Evolutionary conservation across 2,113 vertebrate genomes (phyloP).

Genomic region (Cinclus mexicanus): DNA sequence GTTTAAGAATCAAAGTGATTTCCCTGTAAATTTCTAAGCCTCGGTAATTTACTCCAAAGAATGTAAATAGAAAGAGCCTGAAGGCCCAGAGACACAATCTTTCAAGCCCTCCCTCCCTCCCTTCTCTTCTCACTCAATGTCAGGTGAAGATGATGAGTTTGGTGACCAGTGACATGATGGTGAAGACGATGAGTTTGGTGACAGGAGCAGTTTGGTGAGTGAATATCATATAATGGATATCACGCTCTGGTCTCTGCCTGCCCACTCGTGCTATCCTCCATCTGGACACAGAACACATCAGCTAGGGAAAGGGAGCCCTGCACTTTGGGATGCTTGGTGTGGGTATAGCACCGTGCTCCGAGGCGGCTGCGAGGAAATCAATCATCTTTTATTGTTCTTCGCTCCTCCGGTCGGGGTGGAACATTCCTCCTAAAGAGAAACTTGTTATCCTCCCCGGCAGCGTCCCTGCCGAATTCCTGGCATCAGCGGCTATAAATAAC

Average conservation of each 20-base stretch:
- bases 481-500: constrained; percentile 43
- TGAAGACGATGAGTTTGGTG: not conserved
- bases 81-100: not conserved
- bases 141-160: not conserved
- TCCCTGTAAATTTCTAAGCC: constrained; percentile 47
- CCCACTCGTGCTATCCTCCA: fast-evolving
- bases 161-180: not conserved
- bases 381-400: constrained; percentile 54
- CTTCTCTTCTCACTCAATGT: not conserved
- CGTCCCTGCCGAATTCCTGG: constrained; percentile 33
- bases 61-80: constrained; percentile 53
- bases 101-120: not conserved
- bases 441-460: constrained; percentile 45
- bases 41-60: constrained; percentile 46
- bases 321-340: not conserved
- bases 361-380: not conserved
- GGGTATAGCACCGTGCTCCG: not conserved
- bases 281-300: not conserved
- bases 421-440: constrained; percentile 68
- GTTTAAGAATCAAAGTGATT: constrained; percentile 62
- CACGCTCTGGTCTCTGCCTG: fast-evolving
- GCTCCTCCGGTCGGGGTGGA: constrained; percentile 8
- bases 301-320: not conserved
- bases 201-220: fast-evolving
- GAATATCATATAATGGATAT: fast-evolving